Base-by-base conservation (phyloP, 53 echinoderm and acorn worm species). In the Crossaster papposus region DNA sequence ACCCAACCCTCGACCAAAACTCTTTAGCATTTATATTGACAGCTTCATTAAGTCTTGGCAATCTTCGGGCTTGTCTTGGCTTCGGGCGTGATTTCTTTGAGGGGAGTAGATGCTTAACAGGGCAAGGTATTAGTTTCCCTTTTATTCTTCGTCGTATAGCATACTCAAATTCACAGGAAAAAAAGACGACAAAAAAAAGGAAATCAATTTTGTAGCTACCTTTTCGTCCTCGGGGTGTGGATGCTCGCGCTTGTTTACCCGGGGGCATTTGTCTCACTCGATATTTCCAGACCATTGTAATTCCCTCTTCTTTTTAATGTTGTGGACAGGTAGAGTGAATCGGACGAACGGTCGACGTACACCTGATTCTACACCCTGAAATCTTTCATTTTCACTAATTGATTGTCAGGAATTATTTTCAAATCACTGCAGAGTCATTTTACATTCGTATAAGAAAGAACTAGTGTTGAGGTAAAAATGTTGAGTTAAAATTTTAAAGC, bases 1-100 rank as follows among this genome's bases (percentile, higher is more conserved):
- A 11, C n/a, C 68, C 22, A 58, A 58, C 58, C 44, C 50, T 50
- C n/a, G n/a, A 51, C 51, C 74, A n/a, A 11, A 52, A 55, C 30
- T 55, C 58, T 58, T 80, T 80, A 55, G 54, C 80, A 54, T 80
- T 80, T 80, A 80, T 80, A 80, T 80, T 55, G 80, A 80, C 80
- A 80, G 80, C 30, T 80, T 80, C 80, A 80, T 80, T 80, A 80
- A 80, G 32, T 80, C 80, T 26, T 20, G 11, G 15, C 5, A 36
- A 80, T 50, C 80, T 58, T 13, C 6, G 52, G 79, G 79, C 52
- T 51, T 29, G 2, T 13, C 17, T 23, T 79, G 79, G 51, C 79
- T 79, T 13, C 51, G 2, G 79, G 79, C 51, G 51, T 26, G 51
- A 79, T 79, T 51, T 79, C 52, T 14, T 80, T 1, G 17, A 80